Percentiles rank a stretch among this genome's conserved stretches.
These are phyloP conservation scores for Anthopleura xanthogrammica DNA, from an alignment of 92 coral and sea anemone genomes.

Conservation along the genomic window DNA sequence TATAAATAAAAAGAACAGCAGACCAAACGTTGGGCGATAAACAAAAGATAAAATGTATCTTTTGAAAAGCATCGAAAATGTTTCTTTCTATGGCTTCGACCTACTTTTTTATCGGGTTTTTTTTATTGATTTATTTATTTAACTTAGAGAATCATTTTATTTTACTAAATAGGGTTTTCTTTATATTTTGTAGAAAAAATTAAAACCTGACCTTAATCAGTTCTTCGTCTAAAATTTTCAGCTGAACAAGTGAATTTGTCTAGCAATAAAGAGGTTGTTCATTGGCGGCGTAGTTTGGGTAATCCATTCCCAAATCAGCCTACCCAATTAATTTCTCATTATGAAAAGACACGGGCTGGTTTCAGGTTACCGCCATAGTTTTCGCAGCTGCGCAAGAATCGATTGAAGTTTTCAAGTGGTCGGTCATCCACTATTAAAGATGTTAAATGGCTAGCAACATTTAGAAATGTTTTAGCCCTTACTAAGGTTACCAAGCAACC, in stretches of 20 bases:
- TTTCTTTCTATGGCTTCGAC: too few relatives aligned
- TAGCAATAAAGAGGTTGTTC: not conserved
- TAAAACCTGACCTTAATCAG: too few relatives aligned
- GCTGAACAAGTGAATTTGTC: constrained; percentile 17
- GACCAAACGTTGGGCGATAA: too few relatives aligned
- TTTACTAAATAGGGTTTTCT: not conserved
- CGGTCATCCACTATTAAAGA: constrained; percentile 24
- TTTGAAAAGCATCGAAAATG: too few relatives aligned
- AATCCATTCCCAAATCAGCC: constrained; percentile 19
- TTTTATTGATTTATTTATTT: too few relatives aligned
- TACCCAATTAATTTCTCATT: constrained; percentile 44
- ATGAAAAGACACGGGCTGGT: constrained; percentile 29
- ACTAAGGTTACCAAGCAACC: constrained; percentile 21
- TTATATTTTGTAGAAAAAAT: not conserved
- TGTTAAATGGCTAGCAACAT: constrained; percentile 12
- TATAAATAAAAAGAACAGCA: too few relatives aligned
- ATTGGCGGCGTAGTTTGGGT: not conserved
- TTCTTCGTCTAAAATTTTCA: not conserved
- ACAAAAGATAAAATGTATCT: too few relatives aligned
- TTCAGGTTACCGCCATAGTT: constrained; percentile 38
- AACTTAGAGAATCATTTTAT: too few relatives aligned
- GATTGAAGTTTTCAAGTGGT: constrained; percentile 44
- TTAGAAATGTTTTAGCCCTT: not conserved
- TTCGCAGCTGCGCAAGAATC: constrained; percentile 32
- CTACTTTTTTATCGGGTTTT: too few relatives aligned